These are phyloP conservation scores for Anguilla japonica DNA, from an alignment of 2,113 vertebrate species.

Conservation along the genomic window DNA sequence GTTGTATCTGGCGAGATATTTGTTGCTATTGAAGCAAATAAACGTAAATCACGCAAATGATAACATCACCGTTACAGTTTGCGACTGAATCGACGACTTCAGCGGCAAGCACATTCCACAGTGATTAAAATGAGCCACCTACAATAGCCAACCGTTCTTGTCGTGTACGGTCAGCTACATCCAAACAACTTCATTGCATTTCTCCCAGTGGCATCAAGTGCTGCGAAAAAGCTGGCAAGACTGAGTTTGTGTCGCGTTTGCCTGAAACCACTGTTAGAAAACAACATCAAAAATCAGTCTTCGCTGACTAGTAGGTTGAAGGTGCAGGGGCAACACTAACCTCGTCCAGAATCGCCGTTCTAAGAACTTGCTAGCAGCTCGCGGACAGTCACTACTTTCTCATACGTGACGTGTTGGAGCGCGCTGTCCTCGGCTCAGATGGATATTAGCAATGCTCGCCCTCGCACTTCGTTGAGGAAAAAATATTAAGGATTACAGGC, in stretches of 20 bases:
- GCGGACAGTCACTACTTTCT: background rate
- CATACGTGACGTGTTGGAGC: background rate
- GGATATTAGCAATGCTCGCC: background rate
- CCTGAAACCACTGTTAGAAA: background rate
- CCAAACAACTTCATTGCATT: constrained; percentile 19
- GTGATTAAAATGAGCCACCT: background rate
- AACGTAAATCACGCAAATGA: background rate
- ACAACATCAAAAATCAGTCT: constrained; percentile 1
- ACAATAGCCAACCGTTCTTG: background rate
- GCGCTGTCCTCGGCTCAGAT: background rate
- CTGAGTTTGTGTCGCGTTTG: background rate
- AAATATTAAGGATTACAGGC: background rate
- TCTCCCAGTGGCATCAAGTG: constrained; percentile 2
- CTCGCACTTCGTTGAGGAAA: background rate
- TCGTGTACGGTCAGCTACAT: background rate
- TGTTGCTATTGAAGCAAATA: background rate
- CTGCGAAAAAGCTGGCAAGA: background rate
- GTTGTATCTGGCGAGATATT: background rate
- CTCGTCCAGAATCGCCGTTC: background rate
- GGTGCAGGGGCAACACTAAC: background rate
- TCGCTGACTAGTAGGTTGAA: background rate
- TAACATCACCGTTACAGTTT: background rate
- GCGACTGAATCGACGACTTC: background rate
- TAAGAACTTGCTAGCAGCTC: background rate
- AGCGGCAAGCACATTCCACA: background rate